Percentiles rank a stretch among this genome's conserved stretches.
Evolutionary conservation across 35 echinoderm and acorn worm species (phyloP).

Genomic region (Ophiothrix spiculata): DNA sequence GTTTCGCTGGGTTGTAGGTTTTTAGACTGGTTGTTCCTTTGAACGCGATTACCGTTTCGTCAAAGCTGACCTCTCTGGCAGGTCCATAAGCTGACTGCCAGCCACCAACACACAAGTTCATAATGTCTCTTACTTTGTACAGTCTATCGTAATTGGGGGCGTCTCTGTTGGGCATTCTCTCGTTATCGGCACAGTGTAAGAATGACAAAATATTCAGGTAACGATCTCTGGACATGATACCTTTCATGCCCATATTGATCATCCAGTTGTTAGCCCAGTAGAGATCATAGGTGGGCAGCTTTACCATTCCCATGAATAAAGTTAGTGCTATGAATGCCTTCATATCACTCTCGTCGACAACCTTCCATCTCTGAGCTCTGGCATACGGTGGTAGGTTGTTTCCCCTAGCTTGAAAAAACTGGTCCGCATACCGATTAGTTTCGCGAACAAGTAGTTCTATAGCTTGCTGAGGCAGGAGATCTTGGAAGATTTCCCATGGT

Average conservation of each 20-base stretch:
- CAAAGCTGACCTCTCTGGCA: too few species aligned
- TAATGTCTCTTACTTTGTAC: not conserved
- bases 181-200: not conserved
- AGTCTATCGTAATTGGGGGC: not conserved
- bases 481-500: too few species aligned
- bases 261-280: not conserved
- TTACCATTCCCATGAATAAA: not conserved
- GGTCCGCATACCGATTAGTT: not conserved
- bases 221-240: not conserved
- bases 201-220: not conserved
- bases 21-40: not conserved
- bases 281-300: not conserved
- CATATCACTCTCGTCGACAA: not conserved
- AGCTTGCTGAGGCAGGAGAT: too few species aligned
- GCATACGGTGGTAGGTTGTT: not conserved
- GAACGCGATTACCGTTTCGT: too few species aligned
- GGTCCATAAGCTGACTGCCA: too few species aligned
- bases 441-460: too few species aligned
- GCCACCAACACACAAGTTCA: not conserved
- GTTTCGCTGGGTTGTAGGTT: not conserved
- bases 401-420: not conserved
- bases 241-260: not conserved
- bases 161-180: not conserved
- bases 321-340: not conserved
- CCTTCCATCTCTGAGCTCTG: not conserved